Evolutionary conservation across 1,140 invertebrate species (phyloP), one percentile per base, ranked within the genome.

Genomic region (Calliopsis andreniformis): DNA sequence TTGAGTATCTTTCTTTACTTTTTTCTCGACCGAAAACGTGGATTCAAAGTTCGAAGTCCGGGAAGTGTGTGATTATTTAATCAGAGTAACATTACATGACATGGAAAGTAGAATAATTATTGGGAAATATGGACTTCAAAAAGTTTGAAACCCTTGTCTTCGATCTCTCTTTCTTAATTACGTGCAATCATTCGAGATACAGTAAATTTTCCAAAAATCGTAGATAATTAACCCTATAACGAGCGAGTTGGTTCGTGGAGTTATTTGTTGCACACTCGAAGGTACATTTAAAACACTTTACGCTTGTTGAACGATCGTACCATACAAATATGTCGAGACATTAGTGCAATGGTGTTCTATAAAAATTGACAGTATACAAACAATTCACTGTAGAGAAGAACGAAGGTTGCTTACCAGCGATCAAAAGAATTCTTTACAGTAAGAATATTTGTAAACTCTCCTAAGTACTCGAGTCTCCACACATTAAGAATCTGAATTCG

Each of bases 301-400:
- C n/a, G 28, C 2, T 20, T 28, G 25, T 1, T 8, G 12, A 53
- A 53, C 30, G 30, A 7, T 39, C 32, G 45, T 51, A n/a, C 23
- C 3, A 43, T n/a, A 45, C 39, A 20, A 28, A 14, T 25, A 43
- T 47, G 42, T 62, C 32, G 43, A 28, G 30, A 42, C 43, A 32
- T 47, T 39, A 28, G 39, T 32, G 51, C 39, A 12, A 12, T 5
- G 20, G 43, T 73, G 59, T 78, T 39, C 76, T 79, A 83, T 83
- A 82, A 83, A 82, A 83, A 79, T 70, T 83, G 80, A 61, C 80
- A 83, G 76, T 82, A 82, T 78, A 79, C 61, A 75, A 83, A 83
- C 70, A 70, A 83, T 83, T 66, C 80, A 66, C 77, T 80, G 69
- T 68, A 70, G 53, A 73, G 61, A 75, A 42, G 32, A 68, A 49